phyloP scores from a whole-genome alignment of 2,797 vertebrate genomes.

The Loriculus beryllinus region DNA sequence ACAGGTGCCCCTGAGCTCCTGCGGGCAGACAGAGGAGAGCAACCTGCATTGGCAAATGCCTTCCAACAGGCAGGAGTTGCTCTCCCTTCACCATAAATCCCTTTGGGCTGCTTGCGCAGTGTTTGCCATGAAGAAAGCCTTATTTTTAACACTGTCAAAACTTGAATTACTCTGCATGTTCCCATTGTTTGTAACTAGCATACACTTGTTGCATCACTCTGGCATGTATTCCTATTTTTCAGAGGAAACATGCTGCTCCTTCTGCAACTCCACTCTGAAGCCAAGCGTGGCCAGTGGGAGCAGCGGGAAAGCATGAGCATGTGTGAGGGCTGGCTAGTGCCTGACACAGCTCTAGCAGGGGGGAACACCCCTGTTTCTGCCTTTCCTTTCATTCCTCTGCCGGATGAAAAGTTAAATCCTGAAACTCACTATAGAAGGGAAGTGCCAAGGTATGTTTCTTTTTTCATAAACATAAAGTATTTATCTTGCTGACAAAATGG shows the following conservation, averaged over 20 bases:
- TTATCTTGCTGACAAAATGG: not conserved
- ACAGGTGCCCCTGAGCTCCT: not conserved
- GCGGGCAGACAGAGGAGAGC: not conserved
- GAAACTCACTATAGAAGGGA: not conserved
- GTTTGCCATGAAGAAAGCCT: not conserved
- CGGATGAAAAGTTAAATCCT: not conserved
- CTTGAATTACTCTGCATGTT: not conserved
- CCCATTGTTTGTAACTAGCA: rapidly evolving
- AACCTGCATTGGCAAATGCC: not conserved
- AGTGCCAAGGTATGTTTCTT: not conserved
- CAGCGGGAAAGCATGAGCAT: not conserved
- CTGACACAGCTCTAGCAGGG: not conserved
- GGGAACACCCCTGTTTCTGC: rapidly evolving
- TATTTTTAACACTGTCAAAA: not conserved
- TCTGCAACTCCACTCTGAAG: not conserved
- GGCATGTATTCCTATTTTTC: not conserved
- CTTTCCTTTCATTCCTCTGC: not conserved
- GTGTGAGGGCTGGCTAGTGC: too few relatives aligned
- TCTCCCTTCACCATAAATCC: not conserved
- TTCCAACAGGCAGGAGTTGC: not conserved
- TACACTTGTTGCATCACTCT: not conserved
- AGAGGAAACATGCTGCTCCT: not conserved
- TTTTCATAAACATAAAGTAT: not conserved
- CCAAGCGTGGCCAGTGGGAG: not conserved
- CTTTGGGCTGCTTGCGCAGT: not conserved